Conservation (phyloP, 2,113 vertebrate species). For the Phocoena sinus region DNA sequence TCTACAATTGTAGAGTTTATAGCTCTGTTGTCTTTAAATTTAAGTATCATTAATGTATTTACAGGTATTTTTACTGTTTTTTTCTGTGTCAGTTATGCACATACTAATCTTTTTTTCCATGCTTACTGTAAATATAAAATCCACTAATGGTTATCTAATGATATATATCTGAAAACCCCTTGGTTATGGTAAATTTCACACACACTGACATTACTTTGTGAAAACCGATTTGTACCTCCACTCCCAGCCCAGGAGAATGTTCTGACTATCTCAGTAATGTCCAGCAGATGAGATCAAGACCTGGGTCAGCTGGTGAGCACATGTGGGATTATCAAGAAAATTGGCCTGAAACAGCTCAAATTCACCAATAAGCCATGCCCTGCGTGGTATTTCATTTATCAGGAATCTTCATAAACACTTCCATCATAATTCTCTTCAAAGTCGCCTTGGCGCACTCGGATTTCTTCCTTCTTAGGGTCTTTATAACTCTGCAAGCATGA, state of each 20-base stretch:
- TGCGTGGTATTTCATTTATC: constrained; percentile 49
- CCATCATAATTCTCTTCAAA: constrained; percentile 60
- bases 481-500: neutral
- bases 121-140: constrained; percentile 65
- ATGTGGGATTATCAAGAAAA: constrained; percentile 44
- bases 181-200: constrained; percentile 54
- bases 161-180: constrained; percentile 34
- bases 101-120: constrained; percentile 58
- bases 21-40: neutral
- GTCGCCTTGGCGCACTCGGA: neutral
- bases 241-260: constrained; percentile 33
- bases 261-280: constrained; percentile 6
- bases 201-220: constrained; percentile 54
- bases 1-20: neutral
- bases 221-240: constrained; percentile 51
- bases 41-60: neutral
- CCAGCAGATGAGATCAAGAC: constrained; percentile 50
- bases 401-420: constrained; percentile 56
- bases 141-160: constrained; percentile 65
- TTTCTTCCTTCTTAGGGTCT: neutral
- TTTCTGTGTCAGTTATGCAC: neutral
- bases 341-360: constrained; percentile 55
- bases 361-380: neutral
- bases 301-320: constrained; percentile 55
- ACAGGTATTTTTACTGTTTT: neutral